Percentiles rank a stretch among this genome's conserved stretches.
Evolutionary conservation across 2,113 vertebrate species (phyloP).

Genomic region (Phyllopteryx taeniolatus): DNA sequence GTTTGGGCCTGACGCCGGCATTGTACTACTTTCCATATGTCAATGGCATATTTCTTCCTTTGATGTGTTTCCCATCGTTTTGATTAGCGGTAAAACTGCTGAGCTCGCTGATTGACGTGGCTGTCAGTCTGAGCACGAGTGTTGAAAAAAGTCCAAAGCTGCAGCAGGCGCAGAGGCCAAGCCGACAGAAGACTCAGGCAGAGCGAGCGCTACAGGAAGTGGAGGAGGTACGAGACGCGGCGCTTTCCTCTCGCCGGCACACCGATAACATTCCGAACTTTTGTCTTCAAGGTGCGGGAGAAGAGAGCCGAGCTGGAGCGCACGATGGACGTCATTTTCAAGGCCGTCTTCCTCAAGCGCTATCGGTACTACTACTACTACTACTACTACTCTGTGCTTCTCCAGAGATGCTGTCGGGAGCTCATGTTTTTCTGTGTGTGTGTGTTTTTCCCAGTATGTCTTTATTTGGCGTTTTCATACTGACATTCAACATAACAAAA

Average conservation of each 20-base stretch:
- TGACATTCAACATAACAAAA: too few relatives aligned
- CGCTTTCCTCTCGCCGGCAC: background rate
- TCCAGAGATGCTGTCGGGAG: background rate
- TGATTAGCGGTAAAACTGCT: conserved; percentile 83
- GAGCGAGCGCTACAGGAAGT: conserved; percentile 79
- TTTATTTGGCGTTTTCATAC: too few relatives aligned
- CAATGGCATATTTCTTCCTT: background rate
- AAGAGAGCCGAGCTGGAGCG: conserved; percentile 80
- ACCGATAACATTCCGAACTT: conserved; percentile 3
- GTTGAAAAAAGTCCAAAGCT: conserved; percentile 80
- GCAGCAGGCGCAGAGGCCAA: conserved; percentile 74
- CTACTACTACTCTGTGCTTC: conserved; percentile 35
- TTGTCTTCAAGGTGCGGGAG: conserved; percentile 75
- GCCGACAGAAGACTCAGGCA: conserved; percentile 72
- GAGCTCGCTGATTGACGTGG: conserved; percentile 76
- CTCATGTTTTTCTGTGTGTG: background rate
- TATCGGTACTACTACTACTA: conserved; percentile 78
- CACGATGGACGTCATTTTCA: conserved; percentile 87
- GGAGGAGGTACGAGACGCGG: conserved; percentile 72
- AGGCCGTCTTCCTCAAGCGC: conserved; percentile 84
- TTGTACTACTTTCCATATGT: too few relatives aligned
- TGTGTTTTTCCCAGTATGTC: background rate
- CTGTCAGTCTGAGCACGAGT: conserved; percentile 76
- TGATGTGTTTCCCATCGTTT: background rate
- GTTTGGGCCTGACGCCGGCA: too few relatives aligned